phyloP scores from a whole-genome alignment of 2,888 invertebrate species.

The Hemithea aestivaria region DNA sequence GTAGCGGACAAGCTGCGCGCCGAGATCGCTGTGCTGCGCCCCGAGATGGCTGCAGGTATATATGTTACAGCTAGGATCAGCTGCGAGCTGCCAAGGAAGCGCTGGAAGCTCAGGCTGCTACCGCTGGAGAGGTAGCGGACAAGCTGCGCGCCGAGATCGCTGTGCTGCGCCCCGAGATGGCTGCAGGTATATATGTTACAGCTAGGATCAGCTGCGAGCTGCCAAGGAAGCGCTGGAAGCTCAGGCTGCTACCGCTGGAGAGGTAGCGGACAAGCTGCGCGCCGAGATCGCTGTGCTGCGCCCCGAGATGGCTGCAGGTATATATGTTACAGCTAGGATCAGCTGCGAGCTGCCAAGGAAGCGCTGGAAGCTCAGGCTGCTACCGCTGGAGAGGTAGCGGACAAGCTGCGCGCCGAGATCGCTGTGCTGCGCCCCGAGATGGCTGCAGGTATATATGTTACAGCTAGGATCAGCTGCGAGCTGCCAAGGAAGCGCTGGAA shows the following conservation, averaged over 20 bases:
- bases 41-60: slow-evolving; percentile 70
- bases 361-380: slow-evolving; percentile 71
- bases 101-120: slow-evolving; percentile 70
- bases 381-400: slow-evolving; percentile 67
- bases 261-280: slow-evolving; percentile 64
- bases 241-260: slow-evolving; percentile 63
- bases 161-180: slow-evolving; percentile 72
- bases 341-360: slow-evolving; percentile 61
- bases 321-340: too few species aligned
- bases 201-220: slow-evolving; percentile 65
- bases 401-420: slow-evolving; percentile 66
- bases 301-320: slow-evolving; percentile 69
- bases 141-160: slow-evolving; percentile 67
- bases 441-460: slow-evolving; percentile 51
- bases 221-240: slow-evolving; percentile 72
- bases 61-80: too few species aligned
- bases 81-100: slow-evolving; percentile 58
- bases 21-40: slow-evolving; percentile 67
- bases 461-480: too few species aligned
- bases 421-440: slow-evolving; percentile 74
- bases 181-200: slow-evolving; percentile 52
- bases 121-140: slow-evolving; percentile 67
- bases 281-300: slow-evolving; percentile 73
- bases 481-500: too few species aligned
- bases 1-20: slow-evolving; percentile 56